Base-by-base conservation (phyloP, 2,113 vertebrate genomes). In the Triplophysa siluroides region DNA sequence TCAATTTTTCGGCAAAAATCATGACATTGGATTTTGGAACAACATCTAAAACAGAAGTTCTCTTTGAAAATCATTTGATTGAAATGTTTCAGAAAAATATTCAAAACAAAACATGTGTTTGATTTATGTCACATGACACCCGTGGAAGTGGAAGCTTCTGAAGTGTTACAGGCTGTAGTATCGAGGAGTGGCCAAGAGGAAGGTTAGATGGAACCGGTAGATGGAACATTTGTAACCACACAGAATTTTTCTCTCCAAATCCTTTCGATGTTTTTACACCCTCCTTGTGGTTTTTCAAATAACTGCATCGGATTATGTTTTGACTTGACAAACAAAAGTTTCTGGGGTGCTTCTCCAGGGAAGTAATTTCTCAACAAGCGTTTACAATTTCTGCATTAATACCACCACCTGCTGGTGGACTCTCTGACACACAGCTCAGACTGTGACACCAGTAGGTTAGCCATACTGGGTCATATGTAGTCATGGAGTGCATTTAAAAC, bases 371-470 rank as follows among this genome's bases (percentile, higher is more conserved):
- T 5, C 33, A 21, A 72, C 26, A 41, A 60, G 4, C 16, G 5
- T 2, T 6, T 52, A n/a, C 10, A 0, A 63, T 52, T 76, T 65
- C 47, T 54, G 19, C 29, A 33, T 16, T 64, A 33, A 47, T 52
- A 52, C 62, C 62, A 21, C 74, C 74, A 76, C 74, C 74, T 76
- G 61, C 61, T 76, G 74, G 74, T 76, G 24, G 19, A 65, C 19
- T 45, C 43, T 19, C 10, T 58, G 9, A 38, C 33, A 38, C 6
- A 58, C 19, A 58, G 19, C 54, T 58, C 2, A 18, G 54, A 56
- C 54, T 56, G 50, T 18, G 50, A 1, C 14, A 52, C 14, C 50
- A 6, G 16, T 7, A 16, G 43, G 43, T 45, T 5, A 16, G 0
- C 50, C 3, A 45, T 7, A 38, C 13, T 41, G 10, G 60, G 8